Evolutionary conservation across 2,113 vertebrate genomes (phyloP).

Genomic region (Campylorhamphus procurvoides): DNA sequence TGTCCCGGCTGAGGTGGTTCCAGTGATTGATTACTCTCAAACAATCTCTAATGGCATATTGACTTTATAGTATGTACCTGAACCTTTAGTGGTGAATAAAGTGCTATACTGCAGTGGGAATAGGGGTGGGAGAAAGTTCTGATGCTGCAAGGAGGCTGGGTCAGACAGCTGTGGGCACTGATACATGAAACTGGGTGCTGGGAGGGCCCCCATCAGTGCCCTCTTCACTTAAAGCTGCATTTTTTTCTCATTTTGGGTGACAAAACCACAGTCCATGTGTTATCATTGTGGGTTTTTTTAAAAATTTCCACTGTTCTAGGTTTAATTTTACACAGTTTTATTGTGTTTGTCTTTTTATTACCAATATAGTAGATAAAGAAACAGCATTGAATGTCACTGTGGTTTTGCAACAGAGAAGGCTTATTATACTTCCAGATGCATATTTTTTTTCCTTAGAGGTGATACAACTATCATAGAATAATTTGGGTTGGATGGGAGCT

Average conservation of each 20-base stretch:
- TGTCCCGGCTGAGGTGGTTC: not conserved
- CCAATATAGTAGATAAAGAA: not conserved
- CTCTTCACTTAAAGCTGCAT: not conserved
- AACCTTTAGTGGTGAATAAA: not conserved
- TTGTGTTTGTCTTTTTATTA: not conserved
- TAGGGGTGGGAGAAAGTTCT: not conserved
- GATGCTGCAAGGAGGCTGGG: not conserved
- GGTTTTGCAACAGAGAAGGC: not conserved
- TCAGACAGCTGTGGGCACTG: not conserved
- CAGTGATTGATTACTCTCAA: not conserved
- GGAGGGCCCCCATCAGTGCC: not conserved
- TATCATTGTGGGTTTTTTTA: not conserved
- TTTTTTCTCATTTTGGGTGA: not conserved
- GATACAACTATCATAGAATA: not conserved
- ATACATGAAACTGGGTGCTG: not conserved
- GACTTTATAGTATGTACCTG: not conserved
- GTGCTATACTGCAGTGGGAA: not conserved
- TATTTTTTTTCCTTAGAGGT: not conserved
- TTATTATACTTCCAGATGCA: not conserved
- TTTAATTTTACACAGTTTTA: not conserved
- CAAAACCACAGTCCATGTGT: not conserved
- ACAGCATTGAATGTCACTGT: not conserved
- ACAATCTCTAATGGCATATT: not conserved
- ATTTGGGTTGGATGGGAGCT: not conserved
- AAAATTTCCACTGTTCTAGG: not conserved